Evolutionary conservation across 2,888 invertebrate genomes (phyloP).

Genomic region (Oasisia sp.): DNA sequence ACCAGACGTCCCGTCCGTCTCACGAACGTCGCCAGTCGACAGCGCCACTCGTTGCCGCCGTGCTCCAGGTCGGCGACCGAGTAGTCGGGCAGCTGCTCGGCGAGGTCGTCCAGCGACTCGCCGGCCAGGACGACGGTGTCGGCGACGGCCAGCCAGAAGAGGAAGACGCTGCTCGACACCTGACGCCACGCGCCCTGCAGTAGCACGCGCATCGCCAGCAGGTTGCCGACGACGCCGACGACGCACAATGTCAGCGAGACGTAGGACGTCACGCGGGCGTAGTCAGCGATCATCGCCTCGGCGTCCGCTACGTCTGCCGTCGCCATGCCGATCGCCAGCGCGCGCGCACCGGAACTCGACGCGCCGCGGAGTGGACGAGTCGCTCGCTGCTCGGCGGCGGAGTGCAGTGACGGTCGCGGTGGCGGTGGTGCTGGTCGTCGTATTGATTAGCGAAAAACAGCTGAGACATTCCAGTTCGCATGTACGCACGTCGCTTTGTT

Average conservation of each 20-base stretch:
- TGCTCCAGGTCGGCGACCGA: slow-evolving; percentile 28
- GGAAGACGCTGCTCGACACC: slow-evolving; percentile 29
- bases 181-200: not conserved
- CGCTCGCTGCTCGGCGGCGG: too few species aligned
- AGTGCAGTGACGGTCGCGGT: not conserved
- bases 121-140: slow-evolving; percentile 34
- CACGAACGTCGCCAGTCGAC: slow-evolving; percentile 35
- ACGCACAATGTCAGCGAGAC: slow-evolving; percentile 20
- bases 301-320: not conserved
- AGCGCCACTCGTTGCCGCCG: slow-evolving; percentile 36
- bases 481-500: not conserved
- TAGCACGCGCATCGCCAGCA: slow-evolving; percentile 24
- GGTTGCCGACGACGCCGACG: slow-evolving; percentile 31
- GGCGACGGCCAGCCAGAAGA: slow-evolving; percentile 31
- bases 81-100: slow-evolving; percentile 23
- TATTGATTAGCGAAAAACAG: not conserved
- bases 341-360: not conserved
- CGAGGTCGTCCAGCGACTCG: slow-evolving; percentile 37
- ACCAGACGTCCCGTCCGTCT: slow-evolving; percentile 26
- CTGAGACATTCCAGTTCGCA: slow-evolving; percentile 17
- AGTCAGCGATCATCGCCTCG: not conserved
- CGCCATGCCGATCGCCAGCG: not conserved
- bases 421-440: not conserved
- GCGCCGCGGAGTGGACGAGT: not conserved
- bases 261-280: slow-evolving; percentile 23